Percentiles rank a stretch among this genome's conserved stretches.
phyloP scores from a whole-genome alignment of 2,113 vertebrate genomes.

The Centropus bengalensis region DNA sequence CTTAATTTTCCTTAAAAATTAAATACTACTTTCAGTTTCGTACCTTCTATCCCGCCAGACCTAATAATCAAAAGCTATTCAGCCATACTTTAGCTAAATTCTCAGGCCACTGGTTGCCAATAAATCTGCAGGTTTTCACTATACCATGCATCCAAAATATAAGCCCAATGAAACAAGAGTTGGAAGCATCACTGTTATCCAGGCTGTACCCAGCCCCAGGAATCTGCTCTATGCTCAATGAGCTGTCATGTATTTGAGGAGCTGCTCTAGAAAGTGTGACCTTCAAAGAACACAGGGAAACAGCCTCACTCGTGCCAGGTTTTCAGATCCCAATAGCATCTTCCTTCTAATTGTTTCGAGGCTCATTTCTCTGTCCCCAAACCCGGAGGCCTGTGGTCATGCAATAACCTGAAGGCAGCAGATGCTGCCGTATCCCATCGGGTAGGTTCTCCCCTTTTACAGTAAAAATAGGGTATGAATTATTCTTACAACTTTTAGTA shows the following conservation, averaged over 20 bases:
- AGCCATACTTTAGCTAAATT: background rate
- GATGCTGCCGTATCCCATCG: background rate
- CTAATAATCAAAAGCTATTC: background rate
- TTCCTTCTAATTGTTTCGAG: slow-evolving; percentile 3
- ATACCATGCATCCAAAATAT: background rate
- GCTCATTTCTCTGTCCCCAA: background rate
- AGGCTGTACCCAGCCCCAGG: background rate
- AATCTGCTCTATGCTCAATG: background rate
- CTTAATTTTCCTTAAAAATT: background rate
- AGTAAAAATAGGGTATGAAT: background rate
- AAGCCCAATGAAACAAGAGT: accelerated
- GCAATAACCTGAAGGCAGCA: background rate
- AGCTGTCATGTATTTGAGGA: background rate
- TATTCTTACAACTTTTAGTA: background rate
- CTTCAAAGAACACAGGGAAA: slow-evolving; percentile 12
- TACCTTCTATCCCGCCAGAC: background rate
- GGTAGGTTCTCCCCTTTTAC: background rate
- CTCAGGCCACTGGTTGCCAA: background rate
- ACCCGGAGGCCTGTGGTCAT: background rate
- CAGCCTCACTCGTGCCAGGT: background rate
- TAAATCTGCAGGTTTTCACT: background rate
- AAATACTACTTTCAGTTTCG: background rate
- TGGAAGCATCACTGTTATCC: background rate
- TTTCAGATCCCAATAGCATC: background rate
- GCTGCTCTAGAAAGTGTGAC: background rate